Conservation (phyloP, 2,888 invertebrate genomes). For the Lasioglossum marginatum region DNA sequence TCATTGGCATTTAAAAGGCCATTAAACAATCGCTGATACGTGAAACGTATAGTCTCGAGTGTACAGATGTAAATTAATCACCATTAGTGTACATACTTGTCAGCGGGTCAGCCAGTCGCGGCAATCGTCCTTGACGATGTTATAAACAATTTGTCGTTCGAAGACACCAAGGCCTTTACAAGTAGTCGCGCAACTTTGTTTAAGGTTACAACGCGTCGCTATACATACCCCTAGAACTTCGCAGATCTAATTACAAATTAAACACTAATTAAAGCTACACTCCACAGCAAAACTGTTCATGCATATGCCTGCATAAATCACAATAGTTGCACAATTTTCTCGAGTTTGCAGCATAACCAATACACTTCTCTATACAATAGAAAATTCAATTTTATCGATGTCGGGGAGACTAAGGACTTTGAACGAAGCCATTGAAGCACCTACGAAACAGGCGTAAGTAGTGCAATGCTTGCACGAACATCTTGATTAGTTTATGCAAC, state of each 20-base stretch:
- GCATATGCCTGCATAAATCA: not conserved
- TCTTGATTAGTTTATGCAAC: conserved; percentile 1
- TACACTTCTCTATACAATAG: not conserved
- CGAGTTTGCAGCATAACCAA: not conserved
- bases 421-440: not conserved
- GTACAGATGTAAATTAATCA: not conserved
- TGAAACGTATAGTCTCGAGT: not conserved
- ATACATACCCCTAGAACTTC: not conserved
- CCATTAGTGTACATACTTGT: not conserved
- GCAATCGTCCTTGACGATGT: not conserved
- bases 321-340: not conserved
- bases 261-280: not conserved
- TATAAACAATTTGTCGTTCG: not conserved
- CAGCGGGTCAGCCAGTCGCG: not conserved
- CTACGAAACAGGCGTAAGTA: not conserved
- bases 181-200: not conserved
- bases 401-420: not conserved
- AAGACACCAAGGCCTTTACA: conserved; percentile 8
- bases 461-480: not conserved
- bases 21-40: not conserved
- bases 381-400: not conserved
- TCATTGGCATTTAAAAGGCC: not conserved
- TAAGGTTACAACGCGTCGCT: not conserved
- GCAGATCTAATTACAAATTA: not conserved
- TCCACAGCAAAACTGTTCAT: not conserved